Evolutionary conservation across 1,140 invertebrate genomes (phyloP).

Genomic region (Drosophila obscura): DNA sequence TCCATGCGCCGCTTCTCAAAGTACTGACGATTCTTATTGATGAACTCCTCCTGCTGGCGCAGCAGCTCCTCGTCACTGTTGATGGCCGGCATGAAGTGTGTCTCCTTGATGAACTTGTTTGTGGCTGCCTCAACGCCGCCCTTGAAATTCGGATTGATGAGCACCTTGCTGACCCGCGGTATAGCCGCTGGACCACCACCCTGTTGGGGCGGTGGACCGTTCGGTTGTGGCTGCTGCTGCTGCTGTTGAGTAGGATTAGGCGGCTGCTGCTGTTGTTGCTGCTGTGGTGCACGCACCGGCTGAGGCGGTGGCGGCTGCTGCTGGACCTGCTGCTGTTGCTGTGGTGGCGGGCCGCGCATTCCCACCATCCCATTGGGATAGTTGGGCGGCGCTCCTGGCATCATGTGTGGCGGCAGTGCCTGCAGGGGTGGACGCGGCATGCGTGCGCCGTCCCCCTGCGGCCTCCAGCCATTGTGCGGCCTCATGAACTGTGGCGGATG

Average conservation of each 20-base stretch:
- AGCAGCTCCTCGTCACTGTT: constrained; percentile 78
- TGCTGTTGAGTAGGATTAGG: constrained; percentile 18
- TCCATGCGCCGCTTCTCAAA: constrained; percentile 82
- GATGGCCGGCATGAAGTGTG: constrained; percentile 78
- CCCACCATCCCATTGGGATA: constrained; percentile 74
- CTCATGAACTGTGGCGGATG: constrained; percentile 63
- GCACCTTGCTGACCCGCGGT: constrained; percentile 76
- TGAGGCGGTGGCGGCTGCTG: constrained; percentile 6
- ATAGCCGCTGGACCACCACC: constrained; percentile 28
- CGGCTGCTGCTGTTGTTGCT: constrained; percentile 26
- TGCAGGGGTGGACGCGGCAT: constrained; percentile 74
- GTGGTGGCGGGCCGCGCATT: constrained; percentile 59
- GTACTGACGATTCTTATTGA: constrained; percentile 81
- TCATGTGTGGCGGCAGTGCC: constrained; percentile 65
- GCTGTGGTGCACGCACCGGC: constrained; percentile 25
- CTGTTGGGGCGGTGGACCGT: constrained; percentile 18
- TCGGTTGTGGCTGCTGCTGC: constrained; percentile 14
- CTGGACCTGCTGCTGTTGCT: constrained; percentile 48
- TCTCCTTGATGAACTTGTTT: constrained; percentile 83
- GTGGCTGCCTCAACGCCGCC: constrained; percentile 83
- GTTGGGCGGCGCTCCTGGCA: constrained; percentile 57
- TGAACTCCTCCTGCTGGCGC: constrained; percentile 83
- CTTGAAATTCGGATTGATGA: constrained; percentile 84
- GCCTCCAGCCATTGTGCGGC: constrained; percentile 69
- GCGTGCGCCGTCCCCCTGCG: constrained; percentile 59